Conservation (phyloP, 2,113 vertebrate genomes). For the Elephantulus edwardii region DNA sequence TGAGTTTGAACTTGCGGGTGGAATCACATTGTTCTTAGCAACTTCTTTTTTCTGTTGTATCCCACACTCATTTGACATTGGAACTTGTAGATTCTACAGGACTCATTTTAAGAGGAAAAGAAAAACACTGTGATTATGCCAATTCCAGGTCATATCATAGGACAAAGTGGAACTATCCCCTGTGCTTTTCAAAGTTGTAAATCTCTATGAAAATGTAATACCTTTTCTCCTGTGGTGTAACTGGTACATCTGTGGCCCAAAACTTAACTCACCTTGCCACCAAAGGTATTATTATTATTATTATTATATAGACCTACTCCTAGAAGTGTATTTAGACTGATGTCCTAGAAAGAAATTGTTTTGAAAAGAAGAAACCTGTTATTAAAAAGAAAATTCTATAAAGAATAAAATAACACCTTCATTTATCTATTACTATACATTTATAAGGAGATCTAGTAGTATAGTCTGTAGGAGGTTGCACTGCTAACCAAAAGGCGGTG, state of each 20-base stretch:
- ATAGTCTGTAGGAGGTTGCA: too few relatives aligned
- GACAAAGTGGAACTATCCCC: too few relatives aligned
- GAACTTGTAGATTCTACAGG: neutral
- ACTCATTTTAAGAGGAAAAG: slow-evolving; percentile 35
- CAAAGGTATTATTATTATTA: too few relatives aligned
- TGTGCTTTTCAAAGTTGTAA: too few relatives aligned
- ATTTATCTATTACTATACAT: neutral
- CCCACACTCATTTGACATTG: neutral
- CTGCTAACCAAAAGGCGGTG: too few relatives aligned
- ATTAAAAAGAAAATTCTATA: slow-evolving; percentile 22
- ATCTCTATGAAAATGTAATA: too few relatives aligned
- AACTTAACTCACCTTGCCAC: too few relatives aligned
- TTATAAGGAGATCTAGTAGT: too few relatives aligned
- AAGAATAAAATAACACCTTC: neutral
- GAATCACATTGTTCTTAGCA: neutral
- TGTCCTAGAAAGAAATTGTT: neutral
- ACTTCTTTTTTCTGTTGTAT: neutral
- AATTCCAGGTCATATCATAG: too few relatives aligned
- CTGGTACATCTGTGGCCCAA: too few relatives aligned
- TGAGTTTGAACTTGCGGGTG: neutral
- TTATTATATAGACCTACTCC: neutral
- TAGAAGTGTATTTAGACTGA: slow-evolving; percentile 14
- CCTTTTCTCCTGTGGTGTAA: too few relatives aligned
- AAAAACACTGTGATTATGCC: too few relatives aligned
- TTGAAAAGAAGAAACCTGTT: neutral